phyloP scores from a whole-genome alignment of 2,888 invertebrate genomes.

The Lacanobia oleracea region DNA sequence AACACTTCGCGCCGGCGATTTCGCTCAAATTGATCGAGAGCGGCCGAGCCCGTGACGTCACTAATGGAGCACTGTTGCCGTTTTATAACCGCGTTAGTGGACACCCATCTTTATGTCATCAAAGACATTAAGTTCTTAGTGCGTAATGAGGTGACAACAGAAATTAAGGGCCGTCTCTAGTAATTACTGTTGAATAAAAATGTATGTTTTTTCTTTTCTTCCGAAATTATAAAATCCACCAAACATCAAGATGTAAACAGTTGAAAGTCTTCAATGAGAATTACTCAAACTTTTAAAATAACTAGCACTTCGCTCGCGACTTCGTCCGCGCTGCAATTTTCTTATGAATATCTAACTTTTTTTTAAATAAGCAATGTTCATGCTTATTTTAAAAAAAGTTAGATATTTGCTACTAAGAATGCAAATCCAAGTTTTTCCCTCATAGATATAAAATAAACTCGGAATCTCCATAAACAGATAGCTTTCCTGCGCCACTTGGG shows the following conservation, averaged over 20 bases:
- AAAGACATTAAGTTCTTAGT: slow-evolving; percentile 65
- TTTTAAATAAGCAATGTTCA: too few species aligned
- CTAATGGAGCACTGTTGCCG: slow-evolving; percentile 86
- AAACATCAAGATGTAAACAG: not conserved
- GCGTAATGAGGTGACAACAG: slow-evolving; percentile 53
- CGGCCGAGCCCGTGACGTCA: slow-evolving; percentile 79
- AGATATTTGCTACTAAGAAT: too few species aligned
- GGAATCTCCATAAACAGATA: slow-evolving; percentile 27
- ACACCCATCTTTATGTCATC: slow-evolving; percentile 70
- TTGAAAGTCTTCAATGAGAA: not conserved
- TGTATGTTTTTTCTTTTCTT: not conserved
- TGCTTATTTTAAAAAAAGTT: too few species aligned
- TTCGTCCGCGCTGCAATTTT: too few species aligned
- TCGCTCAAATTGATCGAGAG: slow-evolving; percentile 89
- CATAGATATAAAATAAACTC: not conserved
- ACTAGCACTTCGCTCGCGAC: too few species aligned
- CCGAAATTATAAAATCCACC: not conserved
- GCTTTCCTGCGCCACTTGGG: slow-evolving; percentile 7
- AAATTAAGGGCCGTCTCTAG: slow-evolving; percentile 34
- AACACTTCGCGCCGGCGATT: slow-evolving; percentile 89
- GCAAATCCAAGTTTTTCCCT: too few species aligned
- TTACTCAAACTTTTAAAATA: too few species aligned
- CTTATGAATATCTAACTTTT: too few species aligned
- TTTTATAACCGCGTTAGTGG: slow-evolving; percentile 77
- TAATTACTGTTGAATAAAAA: slow-evolving; percentile 15